These are phyloP conservation scores for Leucania comma DNA, from an alignment of 2,888 invertebrate species.

Conservation along the genomic window DNA sequence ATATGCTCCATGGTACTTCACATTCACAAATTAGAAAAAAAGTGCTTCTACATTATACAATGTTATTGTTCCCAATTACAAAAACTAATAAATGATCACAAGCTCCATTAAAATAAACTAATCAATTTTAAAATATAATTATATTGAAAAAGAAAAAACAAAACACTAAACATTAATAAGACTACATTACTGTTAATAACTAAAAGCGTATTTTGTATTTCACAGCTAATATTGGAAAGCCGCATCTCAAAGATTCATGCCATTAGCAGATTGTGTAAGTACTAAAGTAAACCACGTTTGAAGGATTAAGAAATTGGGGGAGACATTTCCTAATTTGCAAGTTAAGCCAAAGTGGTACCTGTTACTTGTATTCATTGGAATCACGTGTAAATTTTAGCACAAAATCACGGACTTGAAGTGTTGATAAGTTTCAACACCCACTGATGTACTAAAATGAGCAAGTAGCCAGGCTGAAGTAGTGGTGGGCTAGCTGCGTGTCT, in stretches of 20 bases:
- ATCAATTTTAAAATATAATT: no score
- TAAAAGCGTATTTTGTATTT: constrained; percentile 31
- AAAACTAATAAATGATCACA: no score
- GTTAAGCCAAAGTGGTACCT: constrained; percentile 24
- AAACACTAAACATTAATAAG: background rate
- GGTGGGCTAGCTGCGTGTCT: no score
- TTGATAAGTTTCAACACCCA: background rate
- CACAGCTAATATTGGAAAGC: constrained; percentile 27
- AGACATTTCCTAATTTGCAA: constrained; percentile 37
- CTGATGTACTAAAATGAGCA: background rate
- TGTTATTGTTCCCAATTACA: no score
- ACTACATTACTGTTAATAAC: background rate
- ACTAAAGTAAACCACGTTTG: constrained; percentile 33
- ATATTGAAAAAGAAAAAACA: no score
- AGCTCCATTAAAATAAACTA: no score
- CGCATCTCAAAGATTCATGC: constrained; percentile 36
- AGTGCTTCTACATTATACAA: no score
- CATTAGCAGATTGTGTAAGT: constrained; percentile 41
- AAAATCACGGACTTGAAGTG: background rate
- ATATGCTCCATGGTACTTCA: no score
- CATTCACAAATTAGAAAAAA: no score
- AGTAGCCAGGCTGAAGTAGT: background rate
- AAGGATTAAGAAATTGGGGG: constrained; percentile 25
- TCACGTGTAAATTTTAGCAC: background rate
- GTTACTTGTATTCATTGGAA: background rate